Base-by-base conservation (phyloP, 2,797 vertebrate species). In the Mareca strepera region DNA sequence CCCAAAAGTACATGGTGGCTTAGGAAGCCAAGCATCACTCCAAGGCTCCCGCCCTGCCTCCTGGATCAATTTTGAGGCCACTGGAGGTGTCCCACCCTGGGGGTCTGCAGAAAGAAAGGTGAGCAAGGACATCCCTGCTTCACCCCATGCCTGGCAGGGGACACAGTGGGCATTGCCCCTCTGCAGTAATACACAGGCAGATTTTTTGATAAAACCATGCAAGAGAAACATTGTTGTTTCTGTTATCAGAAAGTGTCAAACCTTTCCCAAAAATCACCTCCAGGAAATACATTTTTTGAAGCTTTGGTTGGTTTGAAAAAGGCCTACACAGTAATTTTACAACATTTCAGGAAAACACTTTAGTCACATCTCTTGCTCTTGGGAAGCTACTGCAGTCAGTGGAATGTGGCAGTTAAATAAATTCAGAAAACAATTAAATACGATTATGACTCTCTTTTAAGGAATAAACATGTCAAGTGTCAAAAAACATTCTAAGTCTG, bases 391-490 rank as follows among this genome's bases (percentile, higher is more conserved):
- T 91, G 37, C 28, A 90, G 82, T 72, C 8, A 46, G 44, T 77
- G 63, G 46, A 87, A 91, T 92, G 77, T 70, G 94, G 48, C 64
- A 84, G 88, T 41, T 94, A 96, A 97, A 82, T 93, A 81, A 67
- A 90, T 96, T 86, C 84, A 85, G 75, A 94, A 96, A 96, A 89
- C 82, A 94, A 94, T 97, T 97, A 97, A 96, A 94, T 91, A 92
- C 63, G 87, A 95, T 91, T 96, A 92, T 73, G 59, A 91, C 50
- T 92, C n/a, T 91, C 62, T 92, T 80, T 96, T 94, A 97, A 95
- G 95, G 60, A 97, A 95, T 93, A 97, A 97, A 94, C 94, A 96
- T 63, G 83, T 92, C 93, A 97, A 95, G 52, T 93, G 67, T 96
- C 93, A 97, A 94, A 96, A 97, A 94, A 77, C 72, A 90, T 86